Evolutionary conservation across 2,113 vertebrate genomes (phyloP), one percentile per base, ranked within the genome.

Genomic region (Nothoprocta perdicaria): DNA sequence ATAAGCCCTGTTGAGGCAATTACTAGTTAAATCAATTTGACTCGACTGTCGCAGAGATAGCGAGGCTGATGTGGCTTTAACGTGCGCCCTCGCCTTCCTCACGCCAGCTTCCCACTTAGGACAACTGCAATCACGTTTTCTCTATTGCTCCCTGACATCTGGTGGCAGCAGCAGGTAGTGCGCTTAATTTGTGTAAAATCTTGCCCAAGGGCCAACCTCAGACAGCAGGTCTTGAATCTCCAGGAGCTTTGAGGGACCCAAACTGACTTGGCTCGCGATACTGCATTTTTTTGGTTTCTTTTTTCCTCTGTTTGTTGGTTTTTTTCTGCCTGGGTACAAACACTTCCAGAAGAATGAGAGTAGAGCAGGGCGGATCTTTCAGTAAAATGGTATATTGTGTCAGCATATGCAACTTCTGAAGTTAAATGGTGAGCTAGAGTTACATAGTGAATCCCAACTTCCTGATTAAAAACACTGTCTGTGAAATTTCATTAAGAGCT

Each of bases 61-160:
- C 12, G 15, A 2, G 83, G 35, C 33, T 27, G 74, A 45, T 55
- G 41, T 83, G 73, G 80, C 27, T 67, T 72, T 72, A 17, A 40
- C 33, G 10, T 60, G 38, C 21, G 16, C 22, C 73, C 57, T 66
- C 68, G 38, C 12, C 27, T 82, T 50, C 5, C 0, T 10, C 27
- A n/a, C 3, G 27, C 78, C 55, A 16, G 75, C 8, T 72, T 69
- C 31, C n/a, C 26, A 74, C 6, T 57, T 48, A 31, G 79, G 72
- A 63, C 68, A 75, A 69, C 69, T 41, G 6, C 60, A 19, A 40
- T 46, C 74, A 4, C 65, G 89, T 84, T 93, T 96, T 88, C 85
- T 89, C 85, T 92, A 68, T 95, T 94, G 80, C 82, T 91, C 53
- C 79, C 89, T 96, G 96, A 96, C 95, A 95, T 96, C 96, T 96